Percentiles rank a stretch among this genome's conserved stretches.
phyloP scores from a whole-genome alignment of 1,140 invertebrate genomes.

The Procambarus virginalis region DNA sequence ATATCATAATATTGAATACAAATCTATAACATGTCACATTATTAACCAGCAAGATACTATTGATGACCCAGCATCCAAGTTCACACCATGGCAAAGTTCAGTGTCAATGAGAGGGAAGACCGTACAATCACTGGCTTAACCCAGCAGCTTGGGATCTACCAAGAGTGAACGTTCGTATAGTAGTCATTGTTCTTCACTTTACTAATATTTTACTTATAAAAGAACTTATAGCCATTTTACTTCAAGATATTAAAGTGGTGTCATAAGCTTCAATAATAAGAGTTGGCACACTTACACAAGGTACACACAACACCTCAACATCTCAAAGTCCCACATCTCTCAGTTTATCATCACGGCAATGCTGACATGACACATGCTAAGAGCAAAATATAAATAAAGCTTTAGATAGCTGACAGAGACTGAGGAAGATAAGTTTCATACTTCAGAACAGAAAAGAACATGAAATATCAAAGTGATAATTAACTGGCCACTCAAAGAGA shows the following conservation, averaged over 20 bases:
- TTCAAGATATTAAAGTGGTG: not conserved
- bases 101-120: not conserved
- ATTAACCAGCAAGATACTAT: not conserved
- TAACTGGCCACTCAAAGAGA: not conserved
- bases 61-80: not conserved
- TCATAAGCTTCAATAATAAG: not conserved
- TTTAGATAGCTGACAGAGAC: not conserved
- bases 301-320: not conserved
- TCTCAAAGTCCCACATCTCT: constrained; percentile 13
- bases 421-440: not conserved
- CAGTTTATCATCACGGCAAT: constrained; percentile 15
- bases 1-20: not conserved
- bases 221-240: not conserved
- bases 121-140: too few species aligned
- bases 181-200: not conserved
- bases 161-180: too few species aligned
- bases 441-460: not conserved
- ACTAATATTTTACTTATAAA: not conserved
- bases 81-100: not conserved
- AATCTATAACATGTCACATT: not conserved
- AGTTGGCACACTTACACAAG: not conserved
- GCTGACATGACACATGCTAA: not conserved
- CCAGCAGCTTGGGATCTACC: too few species aligned
- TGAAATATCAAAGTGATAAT: not conserved
- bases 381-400: not conserved